phyloP scores from a whole-genome alignment of 2,797 vertebrate species.

The Poeciliopsis paucimaculata region DNA sequence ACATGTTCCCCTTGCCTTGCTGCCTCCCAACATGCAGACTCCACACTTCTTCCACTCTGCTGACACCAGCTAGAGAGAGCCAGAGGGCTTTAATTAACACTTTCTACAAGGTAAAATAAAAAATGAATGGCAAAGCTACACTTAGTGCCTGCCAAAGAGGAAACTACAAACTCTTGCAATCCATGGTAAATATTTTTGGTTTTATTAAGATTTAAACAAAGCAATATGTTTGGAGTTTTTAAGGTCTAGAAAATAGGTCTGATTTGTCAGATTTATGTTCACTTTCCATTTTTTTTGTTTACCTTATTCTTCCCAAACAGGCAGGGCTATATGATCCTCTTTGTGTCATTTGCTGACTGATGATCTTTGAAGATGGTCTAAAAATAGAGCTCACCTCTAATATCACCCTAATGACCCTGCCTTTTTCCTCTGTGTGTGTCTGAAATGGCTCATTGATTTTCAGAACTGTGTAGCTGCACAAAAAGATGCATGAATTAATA shows the following conservation, averaged over 20 bases:
- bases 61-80: constrained; percentile 60
- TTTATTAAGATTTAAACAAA: constrained; percentile 38
- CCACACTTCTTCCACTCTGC: constrained; percentile 68
- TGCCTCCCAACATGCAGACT: constrained; percentile 64
- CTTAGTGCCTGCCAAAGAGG: constrained; percentile 47
- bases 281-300: constrained; percentile 35
- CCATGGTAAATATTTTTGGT: constrained; percentile 23
- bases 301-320: constrained; percentile 49
- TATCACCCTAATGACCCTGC: constrained; percentile 55
- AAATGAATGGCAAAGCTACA: constrained; percentile 56
- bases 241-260: neutral
- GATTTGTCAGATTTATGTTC: constrained; percentile 52
- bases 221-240: neutral
- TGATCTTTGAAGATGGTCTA: constrained; percentile 62
- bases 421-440: constrained; percentile 49
- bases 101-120: constrained; percentile 62
- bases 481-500: constrained; percentile 14
- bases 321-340: constrained; percentile 50
- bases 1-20: constrained; percentile 45
- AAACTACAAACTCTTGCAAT: constrained; percentile 33
- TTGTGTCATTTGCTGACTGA: constrained; percentile 72
- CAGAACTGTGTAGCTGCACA: constrained; percentile 38
- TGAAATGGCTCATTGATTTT: constrained; percentile 32
- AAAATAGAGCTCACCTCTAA: constrained; percentile 71
- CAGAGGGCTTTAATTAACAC: constrained; percentile 74